phyloP scores from a whole-genome alignment of 2,888 invertebrate genomes.

The Caenorhabditis afra region DNA sequence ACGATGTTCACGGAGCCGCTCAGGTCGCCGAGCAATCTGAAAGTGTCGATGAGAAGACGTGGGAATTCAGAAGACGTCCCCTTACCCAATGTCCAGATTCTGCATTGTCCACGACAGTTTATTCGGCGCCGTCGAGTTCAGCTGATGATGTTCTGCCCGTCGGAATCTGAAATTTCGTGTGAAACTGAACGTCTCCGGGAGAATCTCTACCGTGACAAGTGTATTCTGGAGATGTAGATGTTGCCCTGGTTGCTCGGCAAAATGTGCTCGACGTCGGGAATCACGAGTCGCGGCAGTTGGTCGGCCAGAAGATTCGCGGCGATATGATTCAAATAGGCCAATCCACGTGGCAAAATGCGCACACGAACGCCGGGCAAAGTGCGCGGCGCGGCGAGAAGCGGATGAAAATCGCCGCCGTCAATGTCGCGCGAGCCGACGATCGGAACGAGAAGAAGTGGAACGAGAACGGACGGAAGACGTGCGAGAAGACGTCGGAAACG shows the following conservation, averaged over 20 bases:
- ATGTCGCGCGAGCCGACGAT: slow-evolving; percentile 11
- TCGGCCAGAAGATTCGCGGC: slow-evolving; percentile 71
- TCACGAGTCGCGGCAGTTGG: slow-evolving; percentile 70
- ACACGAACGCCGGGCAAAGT: slow-evolving; percentile 68
- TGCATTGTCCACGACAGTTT: slow-evolving; percentile 71
- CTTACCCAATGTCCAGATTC: slow-evolving; percentile 72
- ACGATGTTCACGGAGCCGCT: slow-evolving; percentile 72
- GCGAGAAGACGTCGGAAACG: not conserved
- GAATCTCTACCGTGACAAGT: slow-evolving; percentile 64
- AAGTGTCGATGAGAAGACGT: slow-evolving; percentile 5
- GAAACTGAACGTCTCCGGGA: no score
- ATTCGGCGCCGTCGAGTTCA: slow-evolving; percentile 69
- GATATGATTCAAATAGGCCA: slow-evolving; percentile 69
- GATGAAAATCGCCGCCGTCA: slow-evolving; percentile 63
- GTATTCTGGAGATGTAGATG: slow-evolving; percentile 67
- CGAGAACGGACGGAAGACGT: no score
- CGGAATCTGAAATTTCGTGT: no score
- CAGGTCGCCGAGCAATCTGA: slow-evolving; percentile 70
- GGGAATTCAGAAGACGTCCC: slow-evolving; percentile 1
- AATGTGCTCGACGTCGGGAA: slow-evolving; percentile 72
- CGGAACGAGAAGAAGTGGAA: not conserved
- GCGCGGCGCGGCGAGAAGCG: slow-evolving; percentile 61
- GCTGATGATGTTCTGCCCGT: slow-evolving; percentile 66
- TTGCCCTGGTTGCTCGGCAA: slow-evolving; percentile 71
- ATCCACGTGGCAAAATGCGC: slow-evolving; percentile 63